Base-by-base conservation (phyloP, 2,888 invertebrate species). In the Caenorhabditis auriculariae region DNA sequence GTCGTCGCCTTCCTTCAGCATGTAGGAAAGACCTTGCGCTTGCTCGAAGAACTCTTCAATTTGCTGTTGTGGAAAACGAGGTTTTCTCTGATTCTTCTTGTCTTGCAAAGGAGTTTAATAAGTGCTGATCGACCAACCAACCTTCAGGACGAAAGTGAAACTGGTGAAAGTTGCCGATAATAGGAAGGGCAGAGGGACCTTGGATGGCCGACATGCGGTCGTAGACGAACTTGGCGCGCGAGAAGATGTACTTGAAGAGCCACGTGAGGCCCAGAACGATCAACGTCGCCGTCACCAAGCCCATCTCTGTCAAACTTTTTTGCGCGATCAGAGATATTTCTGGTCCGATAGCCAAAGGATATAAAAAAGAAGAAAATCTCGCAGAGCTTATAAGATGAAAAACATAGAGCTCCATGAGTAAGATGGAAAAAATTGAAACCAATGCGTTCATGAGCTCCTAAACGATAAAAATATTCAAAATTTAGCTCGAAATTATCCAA, bases 1-100 rank as follows among this genome's bases (percentile, higher is more conserved):
- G 9, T 74, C 72, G 19, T 62, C 62, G 15, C 66, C 60, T 19
- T 67, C 65, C 12, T 68, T 54, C 55, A 78, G 69, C 75, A 80
- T 72, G 54, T 80, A 80, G 7, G 70, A 67, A 7, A 80, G 55
- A 15, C 80, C 80, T 55, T 80, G 80, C 19, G 77, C 71, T 50
- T 80, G 80, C 54, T 80, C 79, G 59, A 80, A 80, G 50, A 80
- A 80, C 44, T 80, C 79, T 75, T 49, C 21, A 75, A 48, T 52
- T 15, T n/a, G 21, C 12, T n/a, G n/a, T n/a, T n/a, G n/a, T n/a
- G n/a, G n/a, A n/a, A 41, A 39, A 9, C 7, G 23, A 47, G n/a
- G 9, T 9, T 35, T 35, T 35, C 9, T 12, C 9, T 12, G 9
- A 12, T n/a, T 9, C 9, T 35, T 35, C n/a, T 35, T 9, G n/a